Conservation (phyloP, 2,888 invertebrate genomes). For the Volucella inflata region DNA sequence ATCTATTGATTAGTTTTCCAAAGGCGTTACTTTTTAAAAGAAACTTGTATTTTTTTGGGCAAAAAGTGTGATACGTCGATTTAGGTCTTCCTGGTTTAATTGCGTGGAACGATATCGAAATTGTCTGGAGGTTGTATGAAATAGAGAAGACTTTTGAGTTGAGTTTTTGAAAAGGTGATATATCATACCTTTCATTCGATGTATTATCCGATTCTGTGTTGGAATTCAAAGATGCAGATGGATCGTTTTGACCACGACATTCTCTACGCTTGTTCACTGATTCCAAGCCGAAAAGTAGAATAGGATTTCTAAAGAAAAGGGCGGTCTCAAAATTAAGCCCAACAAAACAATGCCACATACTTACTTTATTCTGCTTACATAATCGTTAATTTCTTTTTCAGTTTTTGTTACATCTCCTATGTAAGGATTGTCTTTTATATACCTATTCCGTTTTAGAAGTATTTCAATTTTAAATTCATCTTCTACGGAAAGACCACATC, state of each 20-base stretch:
- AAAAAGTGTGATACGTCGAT: conserved; percentile 29
- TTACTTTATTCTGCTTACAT: conserved; percentile 75
- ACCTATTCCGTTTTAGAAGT: conserved; percentile 79
- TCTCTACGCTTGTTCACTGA: conserved; percentile 38
- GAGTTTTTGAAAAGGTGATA: not conserved
- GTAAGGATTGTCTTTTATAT: conserved; percentile 75
- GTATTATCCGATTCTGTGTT: not conserved
- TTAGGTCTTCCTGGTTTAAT: conserved; percentile 22
- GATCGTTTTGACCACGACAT: not conserved
- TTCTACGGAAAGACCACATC: conserved; percentile 77
- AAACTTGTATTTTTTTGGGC: conserved; percentile 26
- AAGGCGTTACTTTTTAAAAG: conserved; percentile 13
- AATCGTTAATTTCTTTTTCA: conserved; percentile 76
- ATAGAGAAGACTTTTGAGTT: not conserved
- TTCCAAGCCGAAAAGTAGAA: conserved; percentile 72
- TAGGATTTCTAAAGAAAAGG: conserved; percentile 72
- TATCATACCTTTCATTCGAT: not conserved
- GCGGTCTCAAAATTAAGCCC: not conserved
- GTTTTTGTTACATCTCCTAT: conserved; percentile 76
- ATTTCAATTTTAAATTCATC: conserved; percentile 79
- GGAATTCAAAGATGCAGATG: too few relatives aligned
- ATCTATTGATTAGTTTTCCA: conserved; percentile 49
- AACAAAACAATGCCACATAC: not conserved
- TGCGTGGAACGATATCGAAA: not conserved
- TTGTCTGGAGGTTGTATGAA: not conserved